Conservation (phyloP, 2,888 invertebrate genomes). For the Drosophila tripunctata region DNA sequence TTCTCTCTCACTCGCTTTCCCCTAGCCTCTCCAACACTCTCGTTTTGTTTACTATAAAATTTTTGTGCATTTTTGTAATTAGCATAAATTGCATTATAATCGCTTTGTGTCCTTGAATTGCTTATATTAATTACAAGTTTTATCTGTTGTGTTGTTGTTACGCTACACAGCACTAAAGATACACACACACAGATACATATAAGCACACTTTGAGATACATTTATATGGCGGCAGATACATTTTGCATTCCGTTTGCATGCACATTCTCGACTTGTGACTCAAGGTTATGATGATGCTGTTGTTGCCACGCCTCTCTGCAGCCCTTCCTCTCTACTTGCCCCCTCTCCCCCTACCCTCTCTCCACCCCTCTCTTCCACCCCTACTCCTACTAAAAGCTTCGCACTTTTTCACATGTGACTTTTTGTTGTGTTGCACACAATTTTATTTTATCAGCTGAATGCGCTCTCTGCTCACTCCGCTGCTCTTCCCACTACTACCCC, state of each 20-base stretch:
- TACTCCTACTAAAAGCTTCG: too few species aligned
- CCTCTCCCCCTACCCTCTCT: background rate
- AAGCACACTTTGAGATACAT: slow-evolving; percentile 31
- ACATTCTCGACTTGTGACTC: slow-evolving; percentile 75
- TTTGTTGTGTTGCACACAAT: slow-evolving; percentile 47
- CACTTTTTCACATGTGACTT: slow-evolving; percentile 18
- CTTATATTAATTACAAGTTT: slow-evolving; percentile 63
- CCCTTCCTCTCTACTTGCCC: background rate
- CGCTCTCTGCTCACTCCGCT: background rate
- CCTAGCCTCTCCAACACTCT: background rate
- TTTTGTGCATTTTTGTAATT: slow-evolving; percentile 25
- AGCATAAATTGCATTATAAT: slow-evolving; percentile 44
- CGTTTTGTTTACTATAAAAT: background rate
- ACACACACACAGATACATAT: slow-evolving; percentile 21
- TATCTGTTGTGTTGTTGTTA: slow-evolving; percentile 45
- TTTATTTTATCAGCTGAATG: slow-evolving; percentile 64
- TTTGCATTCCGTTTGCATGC: slow-evolving; percentile 68
- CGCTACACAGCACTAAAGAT: slow-evolving; percentile 25
- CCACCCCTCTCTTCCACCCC: too few species aligned
- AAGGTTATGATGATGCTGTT: slow-evolving; percentile 61
- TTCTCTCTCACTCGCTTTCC: background rate
- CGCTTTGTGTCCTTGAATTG: slow-evolving; percentile 50
- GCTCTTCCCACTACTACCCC: background rate
- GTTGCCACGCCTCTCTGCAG: background rate
- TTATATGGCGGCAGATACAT: slow-evolving; percentile 13